Evolutionary conservation across 2,797 vertebrate genomes (phyloP), one percentile per base, ranked within the genome.

Genomic region (Arnoldichthys spilopterus): DNA sequence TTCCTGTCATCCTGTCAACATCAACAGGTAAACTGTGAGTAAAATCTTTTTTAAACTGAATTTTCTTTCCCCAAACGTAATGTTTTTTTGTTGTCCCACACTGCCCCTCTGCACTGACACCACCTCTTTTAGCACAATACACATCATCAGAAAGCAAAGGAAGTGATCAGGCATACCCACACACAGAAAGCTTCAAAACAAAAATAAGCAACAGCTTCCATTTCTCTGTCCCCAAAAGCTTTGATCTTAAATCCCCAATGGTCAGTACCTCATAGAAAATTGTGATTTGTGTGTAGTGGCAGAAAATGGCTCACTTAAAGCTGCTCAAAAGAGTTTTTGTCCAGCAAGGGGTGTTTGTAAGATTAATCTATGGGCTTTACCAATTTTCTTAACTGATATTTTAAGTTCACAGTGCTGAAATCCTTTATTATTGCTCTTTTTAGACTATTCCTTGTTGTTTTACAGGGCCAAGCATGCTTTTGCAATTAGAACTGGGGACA

Each of bases 41-140:
- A 63, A 62, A 62, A n/a, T 59, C 34, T 64, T 40, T 37, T n/a
- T 43, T 30, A 4, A 45, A 56, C 28, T 26, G 45, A 34, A 45
- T 72, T 63, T 63, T 68, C 28, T 63, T 24, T 63, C 53, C 24
- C 68, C 47, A 30, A 18, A 56, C 37, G 1, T 66, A 4, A 12
- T 16, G n/a, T 43, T 22, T 7, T 1, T 24, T 47, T 32, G 37
- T 24, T 68, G 30, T 40, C 26, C 58, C 72, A 81, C 56, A 72
- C 72, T 76, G 70, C 74, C 71, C 51, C 43, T 71, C 58, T 78
- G 58, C 22, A 32, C 62, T 67, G 73, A 80, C 28, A 67, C 59
- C 45, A 49, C 62, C 54, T 67, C 58, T 64, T 37, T 40, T 28
- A 30, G 26, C n/a, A 47, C 51, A 66, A 62, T 56, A 74, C 62